A percentile compares a stretch with the other conserved stretches of the same genome.
Conservation (phyloP, 2,888 invertebrate genomes). For the Coleophora deauratella region DNA sequence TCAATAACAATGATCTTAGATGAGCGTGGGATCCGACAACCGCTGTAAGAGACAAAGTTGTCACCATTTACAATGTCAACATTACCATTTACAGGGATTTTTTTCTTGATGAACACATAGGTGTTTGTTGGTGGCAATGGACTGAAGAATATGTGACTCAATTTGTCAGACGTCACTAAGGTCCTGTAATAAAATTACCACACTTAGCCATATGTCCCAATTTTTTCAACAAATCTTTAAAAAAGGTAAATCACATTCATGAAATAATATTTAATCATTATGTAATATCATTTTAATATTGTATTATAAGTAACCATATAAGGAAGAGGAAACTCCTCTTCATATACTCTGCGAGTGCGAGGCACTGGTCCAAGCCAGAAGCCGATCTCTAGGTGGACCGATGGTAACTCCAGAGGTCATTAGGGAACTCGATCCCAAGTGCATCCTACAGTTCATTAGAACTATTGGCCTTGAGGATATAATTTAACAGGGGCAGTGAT, state of each 20-base stretch:
- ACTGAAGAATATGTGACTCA: conserved; percentile 53
- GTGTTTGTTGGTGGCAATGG: conserved; percentile 59
- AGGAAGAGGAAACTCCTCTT: no score
- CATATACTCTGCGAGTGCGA: no score
- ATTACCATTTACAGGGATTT: conserved; percentile 24
- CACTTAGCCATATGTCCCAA: no score
- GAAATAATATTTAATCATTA: not conserved
- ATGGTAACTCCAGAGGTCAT: no score
- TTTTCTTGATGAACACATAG: conserved; percentile 64
- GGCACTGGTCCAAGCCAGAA: no score
- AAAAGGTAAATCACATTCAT: not conserved
- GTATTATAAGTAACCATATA: not conserved
- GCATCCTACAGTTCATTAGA: no score
- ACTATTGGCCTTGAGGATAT: no score
- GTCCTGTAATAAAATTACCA: conserved; percentile 42
- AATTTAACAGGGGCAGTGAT: no score
- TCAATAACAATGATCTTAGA: conserved; percentile 51
- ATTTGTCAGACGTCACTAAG: conserved; percentile 57
- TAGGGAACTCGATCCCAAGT: no score
- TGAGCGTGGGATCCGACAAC: conserved; percentile 49
- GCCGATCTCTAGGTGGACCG: no score
- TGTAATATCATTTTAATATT: not conserved
- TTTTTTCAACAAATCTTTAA: no score
- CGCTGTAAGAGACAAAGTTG: conserved; percentile 46
- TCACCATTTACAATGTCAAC: conserved; percentile 34